These are phyloP conservation scores for Trogon surrucura DNA, from an alignment of 2,113 vertebrate species.

Conservation along the genomic window DNA sequence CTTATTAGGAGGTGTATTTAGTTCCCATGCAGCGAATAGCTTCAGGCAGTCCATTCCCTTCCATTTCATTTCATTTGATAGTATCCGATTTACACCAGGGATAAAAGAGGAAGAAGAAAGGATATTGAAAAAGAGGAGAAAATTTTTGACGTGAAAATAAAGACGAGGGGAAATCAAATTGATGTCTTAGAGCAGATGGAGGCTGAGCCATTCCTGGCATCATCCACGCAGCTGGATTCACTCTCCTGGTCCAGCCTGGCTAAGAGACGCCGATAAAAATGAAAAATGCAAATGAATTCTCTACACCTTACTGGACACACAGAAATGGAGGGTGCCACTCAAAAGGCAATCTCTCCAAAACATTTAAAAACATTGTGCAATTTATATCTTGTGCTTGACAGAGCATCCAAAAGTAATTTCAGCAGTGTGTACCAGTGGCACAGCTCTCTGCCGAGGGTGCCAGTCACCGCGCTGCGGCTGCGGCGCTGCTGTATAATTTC, in stretches of 20 bases:
- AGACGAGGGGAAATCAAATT: constrained; percentile 49
- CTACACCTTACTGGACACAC: constrained; percentile 54
- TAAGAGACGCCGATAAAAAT: constrained; percentile 28
- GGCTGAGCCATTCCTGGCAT: constrained; percentile 25
- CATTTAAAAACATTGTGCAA: constrained; percentile 78
- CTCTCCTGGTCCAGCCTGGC: constrained; percentile 4
- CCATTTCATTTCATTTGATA: constrained; percentile 49
- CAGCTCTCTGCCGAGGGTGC: constrained; percentile 25
- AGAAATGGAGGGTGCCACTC: constrained; percentile 80
- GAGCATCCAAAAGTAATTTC: constrained; percentile 81
- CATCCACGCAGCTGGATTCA: constrained; percentile 35
- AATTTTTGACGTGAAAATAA: constrained; percentile 35
- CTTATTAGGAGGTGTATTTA: constrained; percentile 46
- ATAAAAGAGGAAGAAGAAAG: constrained; percentile 32
- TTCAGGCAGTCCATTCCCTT: constrained; percentile 55
- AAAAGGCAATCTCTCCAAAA: constrained; percentile 79
- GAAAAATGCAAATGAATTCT: constrained; percentile 69
- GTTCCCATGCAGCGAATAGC: background rate
- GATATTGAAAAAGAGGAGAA: background rate
- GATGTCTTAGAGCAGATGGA: constrained; percentile 59
- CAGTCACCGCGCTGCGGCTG: background rate
- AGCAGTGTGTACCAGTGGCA: background rate
- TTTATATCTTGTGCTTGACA: constrained; percentile 81
- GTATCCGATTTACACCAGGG: constrained; percentile 22
- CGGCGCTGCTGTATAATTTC: background rate